Percentiles rank a stretch among this genome's conserved stretches.
These are phyloP conservation scores for Callinectes sapidus DNA, from an alignment of 2,888 invertebrate genomes.

Conservation along the genomic window DNA sequence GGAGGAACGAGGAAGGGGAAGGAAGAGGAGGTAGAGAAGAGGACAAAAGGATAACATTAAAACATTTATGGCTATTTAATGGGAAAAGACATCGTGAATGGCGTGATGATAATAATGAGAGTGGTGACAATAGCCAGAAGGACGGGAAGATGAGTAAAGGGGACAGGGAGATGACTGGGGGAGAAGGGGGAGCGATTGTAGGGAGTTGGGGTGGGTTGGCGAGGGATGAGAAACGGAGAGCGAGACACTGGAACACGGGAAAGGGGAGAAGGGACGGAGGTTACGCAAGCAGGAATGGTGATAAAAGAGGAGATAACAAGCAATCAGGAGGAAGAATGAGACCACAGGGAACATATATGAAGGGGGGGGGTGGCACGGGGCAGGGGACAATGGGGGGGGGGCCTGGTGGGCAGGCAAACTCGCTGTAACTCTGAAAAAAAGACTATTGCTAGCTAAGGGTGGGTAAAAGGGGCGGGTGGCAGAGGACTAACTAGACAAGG, in stretches of 20 bases:
- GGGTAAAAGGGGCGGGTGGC: neutral
- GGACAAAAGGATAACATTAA: neutral
- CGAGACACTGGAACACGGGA: neutral
- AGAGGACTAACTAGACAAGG: neutral
- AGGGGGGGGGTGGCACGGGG: neutral
- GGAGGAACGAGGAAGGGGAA: neutral
- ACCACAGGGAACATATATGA: neutral
- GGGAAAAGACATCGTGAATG: neutral
- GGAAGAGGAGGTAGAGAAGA: neutral
- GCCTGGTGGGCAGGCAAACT: neutral
- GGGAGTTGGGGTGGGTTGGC: neutral
- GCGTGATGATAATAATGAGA: neutral
- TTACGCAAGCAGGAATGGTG: neutral
- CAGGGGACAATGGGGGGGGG: neutral
- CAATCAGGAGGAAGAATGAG: neutral
- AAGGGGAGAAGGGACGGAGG: neutral
- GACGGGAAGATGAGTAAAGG: too few relatives aligned
- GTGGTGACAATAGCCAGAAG: neutral
- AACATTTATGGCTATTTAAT: conserved; percentile 9
- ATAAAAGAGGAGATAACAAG: neutral
- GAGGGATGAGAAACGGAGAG: too few relatives aligned
- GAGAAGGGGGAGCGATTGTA: neutral
- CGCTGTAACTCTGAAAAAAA: neutral
- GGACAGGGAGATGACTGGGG: too few relatives aligned
- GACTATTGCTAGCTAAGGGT: neutral